phyloP scores from a whole-genome alignment of 92 coral and sea anemone species.

The Pocillopora grandis region DNA sequence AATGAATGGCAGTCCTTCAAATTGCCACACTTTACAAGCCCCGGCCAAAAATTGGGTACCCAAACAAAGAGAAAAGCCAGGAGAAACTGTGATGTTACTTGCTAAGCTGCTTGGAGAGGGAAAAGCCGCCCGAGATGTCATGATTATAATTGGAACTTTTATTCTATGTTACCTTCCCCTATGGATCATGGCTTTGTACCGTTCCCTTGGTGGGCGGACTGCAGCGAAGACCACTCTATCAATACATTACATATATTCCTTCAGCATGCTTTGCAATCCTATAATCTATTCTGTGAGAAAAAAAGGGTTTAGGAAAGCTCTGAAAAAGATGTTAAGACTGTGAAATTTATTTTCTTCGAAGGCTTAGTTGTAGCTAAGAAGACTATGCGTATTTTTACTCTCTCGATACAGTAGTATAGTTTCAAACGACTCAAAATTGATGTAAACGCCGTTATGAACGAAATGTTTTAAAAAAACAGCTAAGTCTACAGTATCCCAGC shows the following conservation, averaged over 20 bases:
- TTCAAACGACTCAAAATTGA: no score
- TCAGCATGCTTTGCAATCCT: background rate
- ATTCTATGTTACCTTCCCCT: background rate
- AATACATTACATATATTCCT: background rate
- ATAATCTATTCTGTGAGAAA: constrained; percentile 11
- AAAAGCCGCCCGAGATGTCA: background rate
- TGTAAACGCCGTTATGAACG: no score
- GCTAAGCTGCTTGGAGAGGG: constrained; percentile 6
- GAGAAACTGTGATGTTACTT: background rate
- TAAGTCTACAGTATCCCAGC: no score
- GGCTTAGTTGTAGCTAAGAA: no score
- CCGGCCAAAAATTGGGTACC: background rate
- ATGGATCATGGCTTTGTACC: background rate
- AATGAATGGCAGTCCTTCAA: background rate
- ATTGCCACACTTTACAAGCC: background rate
- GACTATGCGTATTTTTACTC: no score
- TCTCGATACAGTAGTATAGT: no score
- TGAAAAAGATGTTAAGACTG: background rate
- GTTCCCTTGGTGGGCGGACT: background rate
- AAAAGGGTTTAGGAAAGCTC: background rate
- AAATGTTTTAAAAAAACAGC: no score
- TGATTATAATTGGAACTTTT: background rate
- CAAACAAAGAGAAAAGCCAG: background rate
- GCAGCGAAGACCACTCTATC: background rate
- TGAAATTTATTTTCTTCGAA: no score